Evolutionary conservation across 2,113 vertebrate genomes (phyloP).

Genomic region (Carassius carassius): DNA sequence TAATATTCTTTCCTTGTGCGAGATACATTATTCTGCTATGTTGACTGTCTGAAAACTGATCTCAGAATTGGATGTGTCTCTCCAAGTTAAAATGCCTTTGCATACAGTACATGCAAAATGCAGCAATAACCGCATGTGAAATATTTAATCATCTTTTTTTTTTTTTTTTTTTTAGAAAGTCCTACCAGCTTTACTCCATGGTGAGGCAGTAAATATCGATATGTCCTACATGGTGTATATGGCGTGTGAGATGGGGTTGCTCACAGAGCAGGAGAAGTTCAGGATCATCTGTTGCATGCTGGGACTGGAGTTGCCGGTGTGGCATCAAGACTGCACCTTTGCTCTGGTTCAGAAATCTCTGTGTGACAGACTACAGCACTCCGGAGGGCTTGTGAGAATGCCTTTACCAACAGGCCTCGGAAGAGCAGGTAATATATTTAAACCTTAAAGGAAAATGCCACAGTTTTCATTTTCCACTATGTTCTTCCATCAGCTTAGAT

Average conservation of each 20-base stretch:
- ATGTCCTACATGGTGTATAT: constrained; percentile 84
- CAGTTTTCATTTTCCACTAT: too few species aligned
- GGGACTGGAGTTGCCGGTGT: constrained; percentile 78
- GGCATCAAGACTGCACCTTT: constrained; percentile 75
- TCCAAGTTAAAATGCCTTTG: neutral
- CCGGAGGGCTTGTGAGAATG: constrained; percentile 76
- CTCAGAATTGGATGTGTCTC: neutral
- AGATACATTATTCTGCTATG: neutral
- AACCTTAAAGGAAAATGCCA: neutral
- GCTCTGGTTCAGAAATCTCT: constrained; percentile 76
- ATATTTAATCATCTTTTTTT: neutral
- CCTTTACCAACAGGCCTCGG: constrained; percentile 78
- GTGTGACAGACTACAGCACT: constrained; percentile 77
- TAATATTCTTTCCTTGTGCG: neutral
- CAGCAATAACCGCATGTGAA: neutral
- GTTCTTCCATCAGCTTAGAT: too few species aligned
- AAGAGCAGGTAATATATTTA: constrained; percentile 69
- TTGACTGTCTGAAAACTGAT: neutral
- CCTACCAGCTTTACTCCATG: constrained; percentile 78
- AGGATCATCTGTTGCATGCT: constrained; percentile 81
- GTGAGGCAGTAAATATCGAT: constrained; percentile 82
- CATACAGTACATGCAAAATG: neutral
- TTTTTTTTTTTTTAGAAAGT: constrained; percentile 68
- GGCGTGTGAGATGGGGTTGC: constrained; percentile 66
- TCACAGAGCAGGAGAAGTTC: constrained; percentile 69